phyloP scores from a whole-genome alignment of 2,797 vertebrate genomes.

The Danionella dracula region DNA sequence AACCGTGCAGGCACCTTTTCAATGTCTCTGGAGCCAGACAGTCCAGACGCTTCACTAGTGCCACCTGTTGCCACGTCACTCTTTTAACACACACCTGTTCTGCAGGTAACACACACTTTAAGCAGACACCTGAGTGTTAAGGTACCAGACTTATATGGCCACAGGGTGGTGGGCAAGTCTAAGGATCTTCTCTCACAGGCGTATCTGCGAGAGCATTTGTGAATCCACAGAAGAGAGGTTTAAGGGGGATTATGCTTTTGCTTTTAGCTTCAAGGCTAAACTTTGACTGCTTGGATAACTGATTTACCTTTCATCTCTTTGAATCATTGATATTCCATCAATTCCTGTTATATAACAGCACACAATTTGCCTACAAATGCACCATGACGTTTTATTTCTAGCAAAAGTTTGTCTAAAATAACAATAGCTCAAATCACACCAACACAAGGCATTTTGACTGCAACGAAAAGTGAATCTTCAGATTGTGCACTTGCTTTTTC shows the following conservation, averaged over 20 bases:
- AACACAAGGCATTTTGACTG: too few species aligned
- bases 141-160: conserved; percentile 21
- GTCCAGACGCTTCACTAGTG: conserved; percentile 67
- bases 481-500: too few species aligned
- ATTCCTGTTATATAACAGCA: conserved; percentile 44
- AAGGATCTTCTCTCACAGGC: conserved; percentile 11
- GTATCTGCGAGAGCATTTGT: conserved; percentile 61
- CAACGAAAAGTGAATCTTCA: too few species aligned
- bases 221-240: conserved; percentile 64
- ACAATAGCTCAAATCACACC: too few species aligned
- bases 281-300: conserved; percentile 52
- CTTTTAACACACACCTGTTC: conserved; percentile 68
- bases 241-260: conserved; percentile 60
- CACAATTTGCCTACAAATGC: conserved; percentile 37
- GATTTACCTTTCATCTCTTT: conserved; percentile 56
- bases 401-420: not conserved
- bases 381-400: conserved; percentile 9
- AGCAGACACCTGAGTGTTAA: conserved; percentile 37
- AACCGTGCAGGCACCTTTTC: conserved; percentile 58
- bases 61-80: conserved; percentile 67
- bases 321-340: conserved; percentile 49
- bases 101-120: conserved; percentile 32
- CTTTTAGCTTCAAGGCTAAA: conserved; percentile 53
- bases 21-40: conserved; percentile 71
- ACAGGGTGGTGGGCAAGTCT: conserved; percentile 31